Evolutionary conservation across 2,797 vertebrate species (phyloP), one percentile per base, ranked within the genome.

Genomic region (Uromys caudimaculatus): DNA sequence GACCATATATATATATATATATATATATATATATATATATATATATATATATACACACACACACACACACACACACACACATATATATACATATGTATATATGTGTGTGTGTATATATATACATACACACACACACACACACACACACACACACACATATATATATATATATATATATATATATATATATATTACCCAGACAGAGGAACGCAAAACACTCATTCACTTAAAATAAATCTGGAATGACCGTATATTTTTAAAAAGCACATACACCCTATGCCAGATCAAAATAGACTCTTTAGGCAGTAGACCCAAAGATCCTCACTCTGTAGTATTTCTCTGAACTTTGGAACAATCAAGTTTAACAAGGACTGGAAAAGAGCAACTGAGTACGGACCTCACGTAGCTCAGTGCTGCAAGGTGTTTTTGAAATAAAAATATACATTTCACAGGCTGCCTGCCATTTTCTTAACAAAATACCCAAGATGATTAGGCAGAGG

Each of bases 381-480:
- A 85, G 54, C 1, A 56, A 38, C 6, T 4, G 9, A 89, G 52
- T n/a, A 10, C 60, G 75, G 75, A n/a, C 62, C n/a, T 69, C n/a
- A 76, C 81, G 11, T 64, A 50, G 29, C 77, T 64, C 78, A 69
- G 21, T 56, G 60, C 84, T 41, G 13, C 24, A 93, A 95, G 82
- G 6, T 54, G 67, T 79, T 77, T 32, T 79, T 58, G 56, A 60
- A 84, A 92, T 81, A 58, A 75, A 60, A 41, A 62, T 69, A 54
- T 62, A 95, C 93, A 89, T 64, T 50, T 52, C 92, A 93, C 41
- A 89, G 86, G 24, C 21, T 82, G 47, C 77, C 78, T 93, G 54
- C 67, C 60, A 69, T 95, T 94, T 92, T 94, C 92, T 95, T 81
- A 84, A 87, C 79, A 90, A 93, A 93, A 85, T 76, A 79, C 29